Evolutionary conservation across 2,797 vertebrate species (phyloP).

Genomic region (Erithacus rubecula): DNA sequence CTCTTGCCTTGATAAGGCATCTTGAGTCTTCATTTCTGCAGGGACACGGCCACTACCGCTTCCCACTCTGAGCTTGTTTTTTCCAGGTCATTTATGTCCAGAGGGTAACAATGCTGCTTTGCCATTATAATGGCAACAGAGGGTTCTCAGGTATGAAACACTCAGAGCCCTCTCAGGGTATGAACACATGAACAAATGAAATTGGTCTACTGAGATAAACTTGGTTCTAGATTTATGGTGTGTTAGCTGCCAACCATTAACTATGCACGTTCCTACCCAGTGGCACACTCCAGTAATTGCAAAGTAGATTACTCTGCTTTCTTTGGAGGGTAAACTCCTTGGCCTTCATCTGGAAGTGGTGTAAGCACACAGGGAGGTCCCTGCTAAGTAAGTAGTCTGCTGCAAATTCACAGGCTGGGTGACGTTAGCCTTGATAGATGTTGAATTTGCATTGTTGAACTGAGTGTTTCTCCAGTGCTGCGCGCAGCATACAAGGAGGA

Average conservation of each 20-base stretch:
- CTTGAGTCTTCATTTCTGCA: not conserved
- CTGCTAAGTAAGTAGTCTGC: not conserved
- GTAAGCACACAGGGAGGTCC: not conserved
- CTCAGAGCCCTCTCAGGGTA: not conserved
- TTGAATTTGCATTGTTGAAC: not conserved
- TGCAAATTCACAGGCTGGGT: not conserved
- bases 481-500: fast-evolving
- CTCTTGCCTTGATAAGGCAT: not conserved
- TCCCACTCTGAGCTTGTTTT: not conserved
- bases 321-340: not conserved
- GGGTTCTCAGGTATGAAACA: not conserved
- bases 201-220: not conserved
- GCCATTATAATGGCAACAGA: not conserved
- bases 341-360: not conserved
- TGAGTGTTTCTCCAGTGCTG: not conserved
- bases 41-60: not conserved
- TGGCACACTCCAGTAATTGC: not conserved
- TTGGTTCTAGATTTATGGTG: not conserved
- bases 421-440: not conserved
- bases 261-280: not conserved
- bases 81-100: not conserved
- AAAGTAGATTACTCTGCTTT: not conserved
- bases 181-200: not conserved
- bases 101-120: not conserved
- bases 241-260: not conserved